These are phyloP conservation scores for Danio tinwini DNA, from an alignment of 2,797 vertebrate species.

Conservation along the genomic window DNA sequence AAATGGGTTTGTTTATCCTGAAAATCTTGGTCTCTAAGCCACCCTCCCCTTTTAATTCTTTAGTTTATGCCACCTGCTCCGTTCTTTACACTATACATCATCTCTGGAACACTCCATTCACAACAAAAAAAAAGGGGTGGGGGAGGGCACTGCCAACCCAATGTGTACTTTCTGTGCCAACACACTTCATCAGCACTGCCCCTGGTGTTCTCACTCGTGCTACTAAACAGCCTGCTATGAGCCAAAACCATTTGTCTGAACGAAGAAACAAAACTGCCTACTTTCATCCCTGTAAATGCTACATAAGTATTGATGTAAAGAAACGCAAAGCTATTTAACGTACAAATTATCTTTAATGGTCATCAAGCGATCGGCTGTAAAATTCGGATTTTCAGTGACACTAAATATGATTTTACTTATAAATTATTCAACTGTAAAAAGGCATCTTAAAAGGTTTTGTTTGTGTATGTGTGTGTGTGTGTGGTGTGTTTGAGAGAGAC, in stretches of 20 bases:
- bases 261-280: conserved; percentile 45
- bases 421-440: neutral
- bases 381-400: neutral
- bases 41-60: conserved; percentile 26
- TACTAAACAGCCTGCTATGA: conserved; percentile 50
- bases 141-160: conserved; percentile 52
- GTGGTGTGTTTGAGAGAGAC: conserved; percentile 58
- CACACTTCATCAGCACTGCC: conserved; percentile 47
- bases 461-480: conserved; percentile 54
- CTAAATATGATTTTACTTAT: conserved; percentile 20
- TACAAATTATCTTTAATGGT: neutral
- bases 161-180: conserved; percentile 54
- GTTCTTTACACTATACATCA: conserved; percentile 49
- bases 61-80: conserved; percentile 51
- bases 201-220: conserved; percentile 46
- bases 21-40: neutral
- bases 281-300: conserved; percentile 40
- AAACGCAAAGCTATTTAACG: neutral
- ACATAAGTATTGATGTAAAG: neutral
- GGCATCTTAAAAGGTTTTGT: conserved; percentile 12
- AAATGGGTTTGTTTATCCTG: conserved; percentile 21
- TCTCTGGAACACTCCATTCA: conserved; percentile 53
- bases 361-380: neutral
- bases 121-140: conserved; percentile 36
- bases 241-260: conserved; percentile 39